Evolutionary conservation across 2,797 vertebrate species (phyloP).

Genomic region (Coregonus ussuriensis): DNA sequence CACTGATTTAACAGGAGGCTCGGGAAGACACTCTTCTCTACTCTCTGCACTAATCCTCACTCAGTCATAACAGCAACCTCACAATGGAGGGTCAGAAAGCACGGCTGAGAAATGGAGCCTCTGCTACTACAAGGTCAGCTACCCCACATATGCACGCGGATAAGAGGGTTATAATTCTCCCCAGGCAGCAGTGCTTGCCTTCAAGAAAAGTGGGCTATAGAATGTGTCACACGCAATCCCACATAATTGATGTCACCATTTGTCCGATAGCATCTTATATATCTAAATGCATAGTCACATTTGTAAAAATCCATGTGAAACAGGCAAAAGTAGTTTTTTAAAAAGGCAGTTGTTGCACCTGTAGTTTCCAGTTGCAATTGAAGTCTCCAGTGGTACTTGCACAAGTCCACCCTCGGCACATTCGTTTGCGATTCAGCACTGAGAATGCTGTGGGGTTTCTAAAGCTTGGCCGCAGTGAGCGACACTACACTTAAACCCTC

Average conservation of each 20-base stretch:
- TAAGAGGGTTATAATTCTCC: neutral
- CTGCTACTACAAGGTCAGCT: constrained; percentile 15
- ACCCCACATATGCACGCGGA: constrained; percentile 19
- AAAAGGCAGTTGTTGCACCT: neutral
- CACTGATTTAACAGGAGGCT: constrained; percentile 59
- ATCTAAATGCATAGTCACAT: neutral
- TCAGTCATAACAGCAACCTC: constrained; percentile 38
- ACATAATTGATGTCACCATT: neutral
- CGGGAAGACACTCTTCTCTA: constrained; percentile 44
- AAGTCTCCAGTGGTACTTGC: neutral
- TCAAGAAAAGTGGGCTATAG: neutral
- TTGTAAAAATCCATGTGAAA: neutral
- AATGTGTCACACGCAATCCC: neutral
- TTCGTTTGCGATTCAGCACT: neutral
- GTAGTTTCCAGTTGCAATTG: too few relatives aligned
- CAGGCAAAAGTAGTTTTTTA: neutral
- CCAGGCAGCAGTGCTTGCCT: neutral
- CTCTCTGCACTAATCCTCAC: constrained; percentile 38
- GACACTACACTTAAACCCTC: neutral
- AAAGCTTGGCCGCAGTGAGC: neutral
- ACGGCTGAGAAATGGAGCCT: constrained; percentile 34
- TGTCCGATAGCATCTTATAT: neutral
- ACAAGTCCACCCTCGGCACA: neutral
- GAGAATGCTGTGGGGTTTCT: neutral
- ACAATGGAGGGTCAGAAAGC: constrained; percentile 30